Evolutionary conservation across 2,113 vertebrate species (phyloP), one percentile per base, ranked within the genome.

Genomic region (Vulpes vulpes): DNA sequence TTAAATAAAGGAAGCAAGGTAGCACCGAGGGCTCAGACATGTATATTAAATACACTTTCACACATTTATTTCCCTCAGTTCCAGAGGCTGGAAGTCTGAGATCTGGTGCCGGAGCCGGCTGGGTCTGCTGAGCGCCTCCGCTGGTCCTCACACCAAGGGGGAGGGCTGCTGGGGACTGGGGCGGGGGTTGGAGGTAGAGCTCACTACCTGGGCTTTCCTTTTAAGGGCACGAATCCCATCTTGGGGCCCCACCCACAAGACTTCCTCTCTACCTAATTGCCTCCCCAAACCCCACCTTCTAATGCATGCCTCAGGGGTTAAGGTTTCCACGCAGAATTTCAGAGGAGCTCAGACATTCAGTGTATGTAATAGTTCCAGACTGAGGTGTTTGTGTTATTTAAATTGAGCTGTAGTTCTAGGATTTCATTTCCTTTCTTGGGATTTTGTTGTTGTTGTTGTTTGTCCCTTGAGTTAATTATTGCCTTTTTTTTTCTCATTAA

Each of bases 261-360:
- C 60, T 11, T 38, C 55, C 14, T 15, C 89, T 69, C 8, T 43
- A 38, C 11, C 4, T 0, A 19, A 11, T 53, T 43, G 4, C 73
- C 20, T 53, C 15, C 73, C 73, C 57, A 78, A 53, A 16, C 14
- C 60, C 59, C 73, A 5, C 30, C 15, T 76, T 23, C 55, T 23
- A 23, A 32, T 23, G 32, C 35, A 30, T 1, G 3, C 8, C 10
- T 3, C 22, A 8, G 3, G 15, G 19, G 7, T n/a, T 2, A 2
- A 3, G 87, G 11, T 57, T 32, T 15, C 55, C 3, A 2, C 5
- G 2, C 16, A 14, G 38, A 25, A 27, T 8, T 11, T 3, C 22
- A n/a, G 23, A 35, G 17, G 49, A 7, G 11, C 20, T 32, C 86
- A 43, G 25, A 80, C 76, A 2, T 0, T 20, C 60, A n/a, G 30